Conservation (phyloP, 2,888 invertebrate genomes). For the Pseudeuparius sepicola region DNA sequence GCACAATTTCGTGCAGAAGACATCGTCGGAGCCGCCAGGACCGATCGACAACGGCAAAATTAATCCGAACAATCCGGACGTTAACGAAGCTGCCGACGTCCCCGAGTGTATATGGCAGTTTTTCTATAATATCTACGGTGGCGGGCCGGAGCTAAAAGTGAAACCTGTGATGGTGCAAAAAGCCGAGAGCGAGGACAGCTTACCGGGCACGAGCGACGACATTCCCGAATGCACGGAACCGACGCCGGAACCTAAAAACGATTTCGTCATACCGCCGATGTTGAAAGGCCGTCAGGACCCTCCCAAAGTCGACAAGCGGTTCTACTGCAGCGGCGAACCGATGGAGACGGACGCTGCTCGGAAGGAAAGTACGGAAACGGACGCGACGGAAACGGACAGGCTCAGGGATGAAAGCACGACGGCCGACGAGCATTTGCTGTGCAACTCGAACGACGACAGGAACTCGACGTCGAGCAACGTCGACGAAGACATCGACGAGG, state of each 20-base stretch:
- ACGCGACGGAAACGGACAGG: too few species aligned
- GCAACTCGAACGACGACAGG: conserved; percentile 4
- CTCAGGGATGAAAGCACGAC: conserved; percentile 11
- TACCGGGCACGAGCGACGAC: conserved; percentile 11
- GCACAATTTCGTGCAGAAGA: conserved; percentile 80
- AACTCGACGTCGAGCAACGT: conserved; percentile 3
- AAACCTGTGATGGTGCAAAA: conserved; percentile 20
- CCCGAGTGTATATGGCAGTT: conserved; percentile 82
- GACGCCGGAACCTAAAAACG: conserved; percentile 10
- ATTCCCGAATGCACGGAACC: conserved; percentile 10
- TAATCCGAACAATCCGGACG: conserved; percentile 47
- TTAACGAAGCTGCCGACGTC: conserved; percentile 58
- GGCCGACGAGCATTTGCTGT: conserved; percentile 7
- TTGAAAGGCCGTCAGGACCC: conserved; percentile 19
- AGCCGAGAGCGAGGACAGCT: conserved; percentile 9
- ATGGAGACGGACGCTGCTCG: conserved; percentile 22
- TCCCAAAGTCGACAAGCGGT: conserved; percentile 20
- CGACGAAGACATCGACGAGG: conserved; percentile 19
- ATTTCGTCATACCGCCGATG: conserved; percentile 13
- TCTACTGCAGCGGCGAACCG: conserved; percentile 28
- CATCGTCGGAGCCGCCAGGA: conserved; percentile 68
- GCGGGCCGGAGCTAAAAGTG: conserved; percentile 71
- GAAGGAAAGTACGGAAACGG: conserved; percentile 11
- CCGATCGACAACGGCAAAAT: conserved; percentile 80
- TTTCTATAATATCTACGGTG: conserved; percentile 76